Conservation (phyloP, 2,113 vertebrate genomes). For the Tretioscincus oriximinensis region DNA sequence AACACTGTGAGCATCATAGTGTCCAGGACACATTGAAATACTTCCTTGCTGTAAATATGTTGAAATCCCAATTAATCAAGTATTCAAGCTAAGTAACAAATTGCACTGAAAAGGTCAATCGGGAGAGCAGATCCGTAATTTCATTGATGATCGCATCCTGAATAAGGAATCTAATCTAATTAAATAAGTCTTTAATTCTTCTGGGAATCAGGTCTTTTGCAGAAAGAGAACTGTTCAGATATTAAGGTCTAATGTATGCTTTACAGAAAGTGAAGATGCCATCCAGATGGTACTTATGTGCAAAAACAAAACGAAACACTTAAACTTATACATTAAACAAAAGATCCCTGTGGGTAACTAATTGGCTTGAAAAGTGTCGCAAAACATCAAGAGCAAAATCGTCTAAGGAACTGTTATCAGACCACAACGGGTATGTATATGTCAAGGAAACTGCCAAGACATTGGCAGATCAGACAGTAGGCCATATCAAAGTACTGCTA, state of each 20-base stretch:
- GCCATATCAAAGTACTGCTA: background rate
- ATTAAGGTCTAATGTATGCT: background rate
- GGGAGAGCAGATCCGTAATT: background rate
- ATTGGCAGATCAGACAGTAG: background rate
- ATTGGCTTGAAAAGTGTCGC: background rate
- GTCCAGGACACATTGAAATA: background rate
- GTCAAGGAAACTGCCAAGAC: background rate
- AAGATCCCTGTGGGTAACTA: background rate
- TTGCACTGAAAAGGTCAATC: background rate
- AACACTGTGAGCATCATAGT: background rate
- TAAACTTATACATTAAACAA: background rate
- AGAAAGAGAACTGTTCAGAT: background rate
- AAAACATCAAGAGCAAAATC: background rate
- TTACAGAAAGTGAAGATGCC: background rate
- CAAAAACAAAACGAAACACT: no score
- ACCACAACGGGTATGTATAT: background rate
- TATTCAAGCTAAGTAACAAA: background rate
- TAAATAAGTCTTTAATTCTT: no score
- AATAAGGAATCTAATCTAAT: background rate
- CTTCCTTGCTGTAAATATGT: background rate
- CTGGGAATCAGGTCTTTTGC: background rate
- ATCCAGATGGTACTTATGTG: background rate
- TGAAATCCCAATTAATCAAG: background rate
- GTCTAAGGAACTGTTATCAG: background rate
- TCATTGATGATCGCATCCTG: background rate